These are phyloP conservation scores for Cryptomyrus ogoouensis DNA, from an alignment of 2,113 vertebrate species.

Conservation along the genomic window DNA sequence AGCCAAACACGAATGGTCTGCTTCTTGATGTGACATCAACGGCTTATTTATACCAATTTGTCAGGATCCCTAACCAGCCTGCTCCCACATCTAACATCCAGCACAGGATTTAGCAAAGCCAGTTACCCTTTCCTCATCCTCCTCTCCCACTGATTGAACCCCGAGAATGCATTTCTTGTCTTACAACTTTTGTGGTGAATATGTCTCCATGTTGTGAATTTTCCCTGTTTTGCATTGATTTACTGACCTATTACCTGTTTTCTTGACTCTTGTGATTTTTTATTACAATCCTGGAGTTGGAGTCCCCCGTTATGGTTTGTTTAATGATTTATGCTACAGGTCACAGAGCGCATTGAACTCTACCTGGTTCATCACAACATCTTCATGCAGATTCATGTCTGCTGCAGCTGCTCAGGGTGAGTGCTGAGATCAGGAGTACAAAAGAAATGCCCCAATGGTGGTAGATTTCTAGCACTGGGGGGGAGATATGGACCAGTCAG, in stretches of 20 bases:
- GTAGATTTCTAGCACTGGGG: neutral
- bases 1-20: neutral
- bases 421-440: neutral
- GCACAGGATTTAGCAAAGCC: neutral
- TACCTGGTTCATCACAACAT: neutral
- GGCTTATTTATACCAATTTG: neutral
- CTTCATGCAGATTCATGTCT: neutral
- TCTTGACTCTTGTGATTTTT: neutral
- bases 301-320: neutral
- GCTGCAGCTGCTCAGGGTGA: neutral
- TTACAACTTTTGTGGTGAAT: neutral
- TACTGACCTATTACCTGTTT: neutral
- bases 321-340: neutral
- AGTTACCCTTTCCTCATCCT: neutral
- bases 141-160: neutral
- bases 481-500: neutral
- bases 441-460: neutral
- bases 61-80: neutral
- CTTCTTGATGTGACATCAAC: neutral
- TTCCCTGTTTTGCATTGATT: neutral
- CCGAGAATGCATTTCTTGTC: neutral
- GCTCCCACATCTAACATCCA: neutral
- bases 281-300: neutral
- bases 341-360: neutral
- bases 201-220: neutral